Evolutionary conservation across 2,888 invertebrate species (phyloP).

Genomic region (Yponomeuta malinellus): DNA sequence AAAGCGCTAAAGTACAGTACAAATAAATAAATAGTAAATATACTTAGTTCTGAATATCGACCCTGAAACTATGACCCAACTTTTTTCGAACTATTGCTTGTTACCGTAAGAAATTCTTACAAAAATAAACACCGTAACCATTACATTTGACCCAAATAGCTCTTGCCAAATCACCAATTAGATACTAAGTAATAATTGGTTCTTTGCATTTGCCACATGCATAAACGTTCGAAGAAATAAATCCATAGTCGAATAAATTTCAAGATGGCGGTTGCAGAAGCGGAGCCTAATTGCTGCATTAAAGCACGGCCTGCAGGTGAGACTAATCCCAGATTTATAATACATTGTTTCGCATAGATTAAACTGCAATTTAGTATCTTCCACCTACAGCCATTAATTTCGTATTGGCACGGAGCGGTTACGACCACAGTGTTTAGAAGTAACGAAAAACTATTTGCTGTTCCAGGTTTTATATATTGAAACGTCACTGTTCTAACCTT

Average conservation of each 20-base stretch:
- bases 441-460: no score
- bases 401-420: conserved; percentile 7
- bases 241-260: conserved; percentile 10
- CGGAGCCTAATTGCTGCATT: conserved; percentile 39
- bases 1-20: no score
- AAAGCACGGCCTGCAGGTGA: conserved; percentile 31
- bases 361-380: conserved; percentile 40
- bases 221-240: not conserved
- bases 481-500: no score
- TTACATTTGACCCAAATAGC: no score
- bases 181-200: not conserved
- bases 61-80: no score
- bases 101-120: no score
- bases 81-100: no score
- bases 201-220: not conserved
- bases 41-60: no score
- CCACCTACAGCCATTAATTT: conserved; percentile 17
- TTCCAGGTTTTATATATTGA: no score
- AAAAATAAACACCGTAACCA: no score
- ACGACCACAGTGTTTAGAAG: not conserved
- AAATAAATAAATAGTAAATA: no score
- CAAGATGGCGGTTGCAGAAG: conserved; percentile 36
- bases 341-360: conserved; percentile 53
- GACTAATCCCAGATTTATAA: conserved; percentile 50
- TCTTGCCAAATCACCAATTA: no score